phyloP scores from a whole-genome alignment of 2,113 vertebrate genomes.

The Pagrus major region DNA sequence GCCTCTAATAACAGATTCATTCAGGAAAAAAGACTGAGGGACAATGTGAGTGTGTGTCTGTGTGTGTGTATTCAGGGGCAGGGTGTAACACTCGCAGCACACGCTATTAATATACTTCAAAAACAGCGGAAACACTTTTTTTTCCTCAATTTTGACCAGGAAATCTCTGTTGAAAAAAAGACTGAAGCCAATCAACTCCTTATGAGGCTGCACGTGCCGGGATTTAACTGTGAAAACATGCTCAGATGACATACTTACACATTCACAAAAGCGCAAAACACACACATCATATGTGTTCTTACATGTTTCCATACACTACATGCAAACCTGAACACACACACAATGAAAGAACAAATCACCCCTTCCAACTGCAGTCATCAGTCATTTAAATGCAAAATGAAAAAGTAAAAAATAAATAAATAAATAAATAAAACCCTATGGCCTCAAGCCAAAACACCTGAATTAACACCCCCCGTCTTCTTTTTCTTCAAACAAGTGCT shows the following conservation, averaged over 20 bases:
- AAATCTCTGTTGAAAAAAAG: constrained; percentile 61
- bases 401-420: constrained; percentile 22
- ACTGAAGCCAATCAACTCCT: constrained; percentile 67
- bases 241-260: constrained; percentile 58
- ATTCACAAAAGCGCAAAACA: constrained; percentile 36
- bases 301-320: constrained; percentile 27
- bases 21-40: constrained; percentile 32
- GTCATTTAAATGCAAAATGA: constrained; percentile 20
- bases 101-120: constrained; percentile 74
- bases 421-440: constrained; percentile 28
- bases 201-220: constrained; percentile 68
- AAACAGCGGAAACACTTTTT: constrained; percentile 64
- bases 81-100: constrained; percentile 51
- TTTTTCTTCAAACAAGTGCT: constrained; percentile 40
- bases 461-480: constrained; percentile 53
- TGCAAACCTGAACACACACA: constrained; percentile 36
- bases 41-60: constrained; percentile 40
- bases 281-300: constrained; percentile 2
- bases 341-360: constrained; percentile 28
- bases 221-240: constrained; percentile 72
- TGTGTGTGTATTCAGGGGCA: constrained; percentile 35
- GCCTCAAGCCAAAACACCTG: constrained; percentile 66
- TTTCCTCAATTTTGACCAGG: constrained; percentile 77
- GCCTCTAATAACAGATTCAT: constrained; percentile 59
- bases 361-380: constrained; percentile 27